Evolutionary conservation across 2,888 invertebrate genomes (phyloP).

Genomic region (Blera fallax): DNA sequence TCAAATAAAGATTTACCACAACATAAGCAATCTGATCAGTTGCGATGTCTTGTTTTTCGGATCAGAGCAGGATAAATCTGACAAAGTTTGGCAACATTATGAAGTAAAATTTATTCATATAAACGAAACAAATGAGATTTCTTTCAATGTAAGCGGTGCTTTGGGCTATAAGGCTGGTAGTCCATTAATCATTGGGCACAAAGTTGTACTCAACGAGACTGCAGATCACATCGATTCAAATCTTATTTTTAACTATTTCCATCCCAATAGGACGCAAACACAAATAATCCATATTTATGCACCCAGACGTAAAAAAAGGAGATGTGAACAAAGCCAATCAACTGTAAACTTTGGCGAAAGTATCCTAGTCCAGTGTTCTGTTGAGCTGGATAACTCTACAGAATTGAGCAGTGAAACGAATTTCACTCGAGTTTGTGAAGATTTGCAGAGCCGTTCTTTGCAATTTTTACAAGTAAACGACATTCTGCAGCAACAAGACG

Average conservation of each 20-base stretch:
- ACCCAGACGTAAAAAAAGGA: conserved; percentile 61
- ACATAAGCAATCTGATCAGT: conserved; percentile 73
- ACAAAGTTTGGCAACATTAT: conserved; percentile 75
- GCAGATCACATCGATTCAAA: conserved; percentile 61
- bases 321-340: conserved; percentile 54
- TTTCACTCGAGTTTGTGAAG: conserved; percentile 77
- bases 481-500: conserved; percentile 13
- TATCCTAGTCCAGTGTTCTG: conserved; percentile 76
- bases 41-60: conserved; percentile 60
- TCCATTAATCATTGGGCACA: conserved; percentile 77
- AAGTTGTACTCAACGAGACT: conserved; percentile 74
- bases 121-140: conserved; percentile 55
- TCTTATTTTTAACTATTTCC: conserved; percentile 76
- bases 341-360: conserved; percentile 78
- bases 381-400: conserved; percentile 73
- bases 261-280: conserved; percentile 61
- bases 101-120: conserved; percentile 74
- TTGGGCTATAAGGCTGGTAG: conserved; percentile 77
- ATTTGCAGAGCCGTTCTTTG: conserved; percentile 75
- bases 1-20: conserved; percentile 74
- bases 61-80: neutral
- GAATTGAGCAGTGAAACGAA: conserved; percentile 72
- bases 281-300: conserved; percentile 39
- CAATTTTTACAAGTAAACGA: conserved; percentile 64
- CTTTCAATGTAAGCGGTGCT: conserved; percentile 74